Conservation (phyloP, 2,113 vertebrate genomes). For the Pteropus alecto region DNA sequence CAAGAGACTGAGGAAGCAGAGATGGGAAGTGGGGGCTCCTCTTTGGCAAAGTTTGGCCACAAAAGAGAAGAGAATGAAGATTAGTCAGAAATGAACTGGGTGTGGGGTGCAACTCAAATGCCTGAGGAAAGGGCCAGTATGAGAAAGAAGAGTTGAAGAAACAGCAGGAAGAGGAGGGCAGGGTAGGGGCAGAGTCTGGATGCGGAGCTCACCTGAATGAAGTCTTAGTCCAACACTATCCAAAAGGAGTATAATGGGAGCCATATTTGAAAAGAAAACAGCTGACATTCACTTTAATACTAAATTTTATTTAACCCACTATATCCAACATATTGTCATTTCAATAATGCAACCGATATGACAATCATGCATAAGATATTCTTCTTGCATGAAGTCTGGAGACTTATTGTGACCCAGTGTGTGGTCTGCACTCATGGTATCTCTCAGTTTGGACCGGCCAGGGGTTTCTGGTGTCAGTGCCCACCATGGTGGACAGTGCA, state of each 20-base stretch:
- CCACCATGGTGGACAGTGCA: neutral
- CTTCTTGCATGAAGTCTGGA: neutral
- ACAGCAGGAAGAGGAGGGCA: neutral
- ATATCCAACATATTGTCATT: neutral
- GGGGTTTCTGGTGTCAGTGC: neutral
- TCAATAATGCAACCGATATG: neutral
- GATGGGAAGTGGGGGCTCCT: neutral
- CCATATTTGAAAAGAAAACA: neutral
- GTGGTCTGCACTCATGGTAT: neutral
- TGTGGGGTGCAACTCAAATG: neutral
- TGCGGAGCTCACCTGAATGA: neutral
- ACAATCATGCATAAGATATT: neutral
- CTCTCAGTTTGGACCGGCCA: neutral
- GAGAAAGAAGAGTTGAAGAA: neutral
- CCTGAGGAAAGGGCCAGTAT: neutral
- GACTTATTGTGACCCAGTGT: neutral
- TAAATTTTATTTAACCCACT: neutral
- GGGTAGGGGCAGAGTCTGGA: neutral
- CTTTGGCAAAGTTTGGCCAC: neutral
- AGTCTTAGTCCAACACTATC: neutral
- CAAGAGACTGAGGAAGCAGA: neutral
- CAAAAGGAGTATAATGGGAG: neutral
- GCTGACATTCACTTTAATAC: neutral
- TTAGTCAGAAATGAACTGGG: neutral
- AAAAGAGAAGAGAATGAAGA: neutral